Conservation (phyloP, 2,888 invertebrate genomes). For the Oscheius sp. region DNA sequence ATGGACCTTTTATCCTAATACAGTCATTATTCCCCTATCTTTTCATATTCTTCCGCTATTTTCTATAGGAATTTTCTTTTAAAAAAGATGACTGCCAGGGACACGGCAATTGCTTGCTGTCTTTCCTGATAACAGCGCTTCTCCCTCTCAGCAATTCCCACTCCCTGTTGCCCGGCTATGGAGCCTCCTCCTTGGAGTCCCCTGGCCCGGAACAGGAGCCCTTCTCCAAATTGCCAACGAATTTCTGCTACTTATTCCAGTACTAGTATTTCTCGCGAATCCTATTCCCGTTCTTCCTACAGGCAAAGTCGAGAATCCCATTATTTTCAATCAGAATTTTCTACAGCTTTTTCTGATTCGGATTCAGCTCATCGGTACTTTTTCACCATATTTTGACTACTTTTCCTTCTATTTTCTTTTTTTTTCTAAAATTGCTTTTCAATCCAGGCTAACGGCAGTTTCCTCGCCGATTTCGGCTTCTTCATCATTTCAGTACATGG, state of each 20-base stretch:
- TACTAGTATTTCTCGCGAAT: neutral
- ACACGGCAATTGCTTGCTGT: neutral
- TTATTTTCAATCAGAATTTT: neutral
- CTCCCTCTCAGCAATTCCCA: too few relatives aligned
- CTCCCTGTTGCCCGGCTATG: too few relatives aligned
- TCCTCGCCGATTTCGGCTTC: slow-evolving; percentile 26
- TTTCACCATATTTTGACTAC: neutral
- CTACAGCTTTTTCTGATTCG: too few relatives aligned
- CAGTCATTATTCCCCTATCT: too few relatives aligned
- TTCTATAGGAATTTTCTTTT: too few relatives aligned
- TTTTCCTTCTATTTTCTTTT: neutral
- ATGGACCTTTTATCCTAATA: too few relatives aligned
- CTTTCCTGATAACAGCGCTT: neutral
- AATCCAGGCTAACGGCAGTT: slow-evolving; percentile 7
- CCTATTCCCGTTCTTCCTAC: neutral
- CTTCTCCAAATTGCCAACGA: neutral
- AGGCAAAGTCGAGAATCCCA: slow-evolving; percentile 6
- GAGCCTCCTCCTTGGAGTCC: slow-evolving; percentile 13
- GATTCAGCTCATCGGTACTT: slow-evolving; percentile 5
- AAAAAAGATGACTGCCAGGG: too few relatives aligned
- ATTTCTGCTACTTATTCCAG: neutral
- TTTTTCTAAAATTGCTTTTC: neutral
- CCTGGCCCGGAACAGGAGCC: neutral
- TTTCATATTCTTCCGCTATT: too few relatives aligned
- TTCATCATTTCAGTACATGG: slow-evolving; percentile 34